Evolutionary conservation across 2,113 vertebrate genomes (phyloP), one percentile per base, ranked within the genome.

Genomic region (Gyps fulvus): DNA sequence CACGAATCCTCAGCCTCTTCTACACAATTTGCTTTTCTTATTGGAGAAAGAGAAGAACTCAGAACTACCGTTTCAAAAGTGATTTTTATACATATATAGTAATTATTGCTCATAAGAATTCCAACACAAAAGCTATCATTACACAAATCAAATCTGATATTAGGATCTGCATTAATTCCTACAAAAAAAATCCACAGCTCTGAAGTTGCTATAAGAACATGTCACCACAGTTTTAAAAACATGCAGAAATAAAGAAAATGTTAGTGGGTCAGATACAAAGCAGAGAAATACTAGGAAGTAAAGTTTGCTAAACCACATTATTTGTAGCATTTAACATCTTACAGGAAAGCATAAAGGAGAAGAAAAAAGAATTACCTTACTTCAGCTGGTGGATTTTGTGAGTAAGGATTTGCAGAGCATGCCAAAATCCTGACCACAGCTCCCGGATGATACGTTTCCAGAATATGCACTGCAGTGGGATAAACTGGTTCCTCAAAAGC

Each of bases 381-480:
- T 97, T 99, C 99, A 94, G 98, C 96, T 19, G 99, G 98, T 70
- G 98, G 98, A 94, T 98, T 99, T 97, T 99, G 99, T 36, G 99
- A 99, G 94, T 99, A 99, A 38, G 99, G 99, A 97, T 99, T 99
- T 96, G 99, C 98, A 86, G 99, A 99, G 97, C 99, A 99, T 57
- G 99, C 99, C 96, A 99, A 97, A 97, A 99, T 99, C 98, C 99
- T 99, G 85, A 99, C 98, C 20, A 99, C 98, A 63, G 99, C 99
- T 94, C 99, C 99, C 42, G 99, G 99, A 93, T 99, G 99, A 95
- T 99, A 99, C 0, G 99, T 99, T 98, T 99, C 99, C 96, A 99
- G 98, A 86, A 99, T 98, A 59, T 99, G 99, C 95, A 99, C 98
- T 23, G 99, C 98, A 25, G 99, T 99, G 45, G 99, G 99, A 97